Conservation (phyloP, 1,140 invertebrate genomes). For the Harpegnathos saltator region DNA sequence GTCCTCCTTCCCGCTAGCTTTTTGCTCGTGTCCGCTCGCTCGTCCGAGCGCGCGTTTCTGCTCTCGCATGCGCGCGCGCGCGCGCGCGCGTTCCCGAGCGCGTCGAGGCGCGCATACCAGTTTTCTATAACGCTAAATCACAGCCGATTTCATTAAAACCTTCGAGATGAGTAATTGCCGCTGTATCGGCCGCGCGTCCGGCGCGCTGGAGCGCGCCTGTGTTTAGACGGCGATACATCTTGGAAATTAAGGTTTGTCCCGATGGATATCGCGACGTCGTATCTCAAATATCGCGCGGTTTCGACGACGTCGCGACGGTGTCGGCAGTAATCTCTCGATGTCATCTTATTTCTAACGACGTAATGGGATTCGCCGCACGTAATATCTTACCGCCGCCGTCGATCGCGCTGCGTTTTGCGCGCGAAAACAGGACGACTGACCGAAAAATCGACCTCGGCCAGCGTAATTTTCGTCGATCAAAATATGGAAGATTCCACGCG, state of each 20-base stretch:
- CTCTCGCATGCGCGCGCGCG: conserved; percentile 9
- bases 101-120: conserved; percentile 15
- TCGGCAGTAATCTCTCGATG: conserved; percentile 1
- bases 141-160: conserved; percentile 56
- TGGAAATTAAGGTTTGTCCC: conserved; percentile 50
- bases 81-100: background rate
- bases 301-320: conserved; percentile 33
- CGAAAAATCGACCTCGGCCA: too few species aligned
- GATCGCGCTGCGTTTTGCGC: background rate
- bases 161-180: conserved; percentile 48
- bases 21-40: conserved; percentile 21
- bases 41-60: background rate
- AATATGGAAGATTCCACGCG: too few species aligned
- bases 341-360: conserved; percentile 14
- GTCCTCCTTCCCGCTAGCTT: conserved; percentile 30
- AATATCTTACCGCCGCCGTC: conserved; percentile 34
- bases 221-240: conserved; percentile 57
- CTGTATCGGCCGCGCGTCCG: conserved; percentile 31
- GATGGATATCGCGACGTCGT: conserved; percentile 38
- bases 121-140: conserved; percentile 58
- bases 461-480: too few species aligned
- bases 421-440: too few species aligned
- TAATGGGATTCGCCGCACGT: conserved; percentile 6
- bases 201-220: conserved; percentile 10
- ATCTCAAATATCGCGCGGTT: conserved; percentile 49